These are phyloP conservation scores for Sialia sialis DNA, from an alignment of 2,113 vertebrate genomes.

Conservation along the genomic window DNA sequence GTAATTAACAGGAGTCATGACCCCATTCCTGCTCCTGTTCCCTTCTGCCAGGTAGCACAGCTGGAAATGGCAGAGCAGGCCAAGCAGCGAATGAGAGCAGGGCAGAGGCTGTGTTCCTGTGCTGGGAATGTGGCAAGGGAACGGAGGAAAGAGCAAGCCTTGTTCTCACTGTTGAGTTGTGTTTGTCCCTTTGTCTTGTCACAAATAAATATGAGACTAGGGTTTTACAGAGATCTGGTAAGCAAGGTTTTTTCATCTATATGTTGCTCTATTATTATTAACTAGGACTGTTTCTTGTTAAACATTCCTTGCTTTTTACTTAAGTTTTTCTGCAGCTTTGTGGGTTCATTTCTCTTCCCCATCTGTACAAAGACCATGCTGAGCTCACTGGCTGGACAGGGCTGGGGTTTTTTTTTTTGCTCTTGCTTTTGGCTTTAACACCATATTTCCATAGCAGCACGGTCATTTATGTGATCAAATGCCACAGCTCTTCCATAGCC, in stretches of 20 bases:
- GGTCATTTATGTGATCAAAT: neutral
- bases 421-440: neutral
- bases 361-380: neutral
- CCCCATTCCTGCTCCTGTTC: neutral
- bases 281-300: neutral
- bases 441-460: accelerated
- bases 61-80: neutral
- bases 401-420: neutral
- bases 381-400: neutral
- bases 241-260: neutral
- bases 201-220: neutral
- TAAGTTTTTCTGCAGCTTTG: neutral
- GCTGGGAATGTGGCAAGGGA: accelerated
- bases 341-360: neutral
- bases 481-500: neutral
- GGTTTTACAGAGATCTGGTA: neutral
- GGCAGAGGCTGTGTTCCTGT: accelerated
- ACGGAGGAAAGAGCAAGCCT: neutral
- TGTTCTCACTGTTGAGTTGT: neutral
- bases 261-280: neutral
- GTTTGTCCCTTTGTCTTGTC: neutral
- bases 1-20: neutral
- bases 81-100: neutral
- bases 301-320: neutral
- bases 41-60: neutral